These are phyloP conservation scores for Stegana nigrithorax DNA, from an alignment of 2,888 invertebrate genomes.

Conservation along the genomic window DNA sequence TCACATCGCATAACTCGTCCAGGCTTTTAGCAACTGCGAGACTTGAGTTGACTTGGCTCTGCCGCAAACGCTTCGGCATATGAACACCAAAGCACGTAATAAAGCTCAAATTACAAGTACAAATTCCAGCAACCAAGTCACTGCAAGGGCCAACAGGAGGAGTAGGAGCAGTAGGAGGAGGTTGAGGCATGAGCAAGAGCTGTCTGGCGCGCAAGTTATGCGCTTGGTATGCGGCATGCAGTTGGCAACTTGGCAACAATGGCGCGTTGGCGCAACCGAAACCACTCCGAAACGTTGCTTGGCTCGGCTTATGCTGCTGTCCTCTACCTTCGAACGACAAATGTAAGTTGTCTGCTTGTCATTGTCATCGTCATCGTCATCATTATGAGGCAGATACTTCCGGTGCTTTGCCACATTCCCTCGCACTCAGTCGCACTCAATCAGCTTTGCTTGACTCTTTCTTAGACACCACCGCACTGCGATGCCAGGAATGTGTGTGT, in stretches of 20 bases:
- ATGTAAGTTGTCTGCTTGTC: slow-evolving; percentile 1
- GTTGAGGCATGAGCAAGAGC: neutral
- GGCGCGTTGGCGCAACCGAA: neutral
- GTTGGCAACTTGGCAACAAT: too few relatives aligned
- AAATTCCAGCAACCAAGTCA: slow-evolving; percentile 15
- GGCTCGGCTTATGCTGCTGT: neutral
- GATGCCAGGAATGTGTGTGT: slow-evolving; percentile 1
- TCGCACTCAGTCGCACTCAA: neutral
- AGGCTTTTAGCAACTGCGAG: too few relatives aligned
- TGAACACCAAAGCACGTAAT: slow-evolving; percentile 15
- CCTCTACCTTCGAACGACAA: neutral
- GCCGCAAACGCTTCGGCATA: slow-evolving; percentile 13
- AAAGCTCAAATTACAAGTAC: slow-evolving; percentile 38
- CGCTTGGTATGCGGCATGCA: slow-evolving; percentile 13
- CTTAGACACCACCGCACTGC: neutral
- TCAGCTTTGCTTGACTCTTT: neutral
- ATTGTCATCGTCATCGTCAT: neutral
- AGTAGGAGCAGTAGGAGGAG: slow-evolving; percentile 4
- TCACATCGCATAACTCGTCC: too few relatives aligned
- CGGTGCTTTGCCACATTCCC: slow-evolving; percentile 4
- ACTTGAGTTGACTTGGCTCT: too few relatives aligned
- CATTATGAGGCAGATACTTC: slow-evolving; percentile 12
- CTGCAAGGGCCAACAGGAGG: too few relatives aligned
- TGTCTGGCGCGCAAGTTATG: slow-evolving; percentile 10
- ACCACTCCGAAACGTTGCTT: too few relatives aligned